Evolutionary conservation across 2,113 vertebrate species (phyloP).

Genomic region (Periophthalmodon schlosseri): DNA sequence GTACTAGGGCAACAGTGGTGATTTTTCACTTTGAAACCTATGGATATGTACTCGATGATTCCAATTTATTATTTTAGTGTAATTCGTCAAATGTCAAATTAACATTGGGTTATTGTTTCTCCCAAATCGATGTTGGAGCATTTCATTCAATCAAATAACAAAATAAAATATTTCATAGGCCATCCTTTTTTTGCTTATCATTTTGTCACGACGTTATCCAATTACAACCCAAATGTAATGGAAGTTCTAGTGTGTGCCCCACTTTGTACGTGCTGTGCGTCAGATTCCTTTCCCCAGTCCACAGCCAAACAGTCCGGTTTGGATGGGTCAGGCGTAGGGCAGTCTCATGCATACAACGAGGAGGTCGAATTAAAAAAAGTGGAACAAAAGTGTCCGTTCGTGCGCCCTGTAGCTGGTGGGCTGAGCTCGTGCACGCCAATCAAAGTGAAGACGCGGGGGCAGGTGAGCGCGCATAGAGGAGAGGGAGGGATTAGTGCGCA

Average conservation of each 20-base stretch:
- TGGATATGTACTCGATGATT: neutral
- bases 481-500: conserved; percentile 54
- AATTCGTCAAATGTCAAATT: neutral
- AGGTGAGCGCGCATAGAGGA: conserved; percentile 8
- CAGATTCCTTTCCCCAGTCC: conserved; percentile 43
- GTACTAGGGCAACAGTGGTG: no score
- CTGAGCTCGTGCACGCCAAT: conserved; percentile 74
- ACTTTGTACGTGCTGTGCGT: neutral
- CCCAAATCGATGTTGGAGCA: no score
- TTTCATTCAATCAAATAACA: neutral
- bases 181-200: no score
- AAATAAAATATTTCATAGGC: no score
- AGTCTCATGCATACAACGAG: neutral
- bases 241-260: neutral
- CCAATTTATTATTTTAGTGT: no score
- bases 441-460: conserved; percentile 54
- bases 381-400: neutral
- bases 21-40: no score
- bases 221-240: neutral
- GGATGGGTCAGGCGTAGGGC: neutral
- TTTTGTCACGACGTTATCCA: no score
- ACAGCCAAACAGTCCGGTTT: conserved; percentile 23
- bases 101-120: neutral
- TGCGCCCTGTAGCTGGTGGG: conserved; percentile 43
- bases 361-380: neutral